Percentiles rank a stretch among this genome's conserved stretches.
These are phyloP conservation scores for Diplodus puntazzo DNA, from an alignment of 2,797 vertebrate species.

Conservation along the genomic window DNA sequence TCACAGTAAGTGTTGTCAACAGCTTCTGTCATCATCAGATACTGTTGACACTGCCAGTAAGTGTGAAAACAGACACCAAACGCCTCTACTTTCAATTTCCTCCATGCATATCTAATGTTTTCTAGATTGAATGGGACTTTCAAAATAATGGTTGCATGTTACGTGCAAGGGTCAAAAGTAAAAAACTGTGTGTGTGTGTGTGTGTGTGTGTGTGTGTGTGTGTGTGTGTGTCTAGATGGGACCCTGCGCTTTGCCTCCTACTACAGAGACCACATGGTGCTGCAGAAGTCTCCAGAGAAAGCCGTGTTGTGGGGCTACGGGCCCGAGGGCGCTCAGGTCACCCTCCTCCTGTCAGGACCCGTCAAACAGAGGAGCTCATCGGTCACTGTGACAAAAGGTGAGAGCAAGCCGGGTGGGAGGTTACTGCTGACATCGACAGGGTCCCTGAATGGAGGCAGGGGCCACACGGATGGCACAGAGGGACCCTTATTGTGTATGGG, in stretches of 20 bases:
- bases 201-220: not conserved
- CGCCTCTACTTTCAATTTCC: too few relatives aligned
- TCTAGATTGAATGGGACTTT: not conserved
- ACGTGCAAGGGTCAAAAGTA: too few relatives aligned
- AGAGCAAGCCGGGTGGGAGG: constrained; percentile 1
- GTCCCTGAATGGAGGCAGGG: not conserved
- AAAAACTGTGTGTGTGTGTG: too few relatives aligned
- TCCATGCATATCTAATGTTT: not conserved
- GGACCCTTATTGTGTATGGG: not conserved
- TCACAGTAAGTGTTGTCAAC: too few relatives aligned
- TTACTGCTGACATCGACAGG: not conserved
- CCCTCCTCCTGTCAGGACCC: constrained; percentile 69
- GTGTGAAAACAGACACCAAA: not conserved
- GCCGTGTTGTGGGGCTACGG: constrained; percentile 92
- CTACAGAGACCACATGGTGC: constrained; percentile 91
- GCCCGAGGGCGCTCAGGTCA: constrained; percentile 71
- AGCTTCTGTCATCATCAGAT: too few relatives aligned
- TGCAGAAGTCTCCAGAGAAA: constrained; percentile 89
- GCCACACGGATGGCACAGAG: not conserved
- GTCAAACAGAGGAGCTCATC: constrained; percentile 49
- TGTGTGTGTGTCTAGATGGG: constrained; percentile 36
- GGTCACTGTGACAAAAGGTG: constrained; percentile 72
- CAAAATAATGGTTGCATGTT: not conserved
- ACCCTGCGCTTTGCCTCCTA: constrained; percentile 89
- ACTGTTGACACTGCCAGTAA: not conserved